Evolutionary conservation across 92 coral and sea anemone genomes (phyloP).

Genomic region (Epizoanthus illoricatus): DNA sequence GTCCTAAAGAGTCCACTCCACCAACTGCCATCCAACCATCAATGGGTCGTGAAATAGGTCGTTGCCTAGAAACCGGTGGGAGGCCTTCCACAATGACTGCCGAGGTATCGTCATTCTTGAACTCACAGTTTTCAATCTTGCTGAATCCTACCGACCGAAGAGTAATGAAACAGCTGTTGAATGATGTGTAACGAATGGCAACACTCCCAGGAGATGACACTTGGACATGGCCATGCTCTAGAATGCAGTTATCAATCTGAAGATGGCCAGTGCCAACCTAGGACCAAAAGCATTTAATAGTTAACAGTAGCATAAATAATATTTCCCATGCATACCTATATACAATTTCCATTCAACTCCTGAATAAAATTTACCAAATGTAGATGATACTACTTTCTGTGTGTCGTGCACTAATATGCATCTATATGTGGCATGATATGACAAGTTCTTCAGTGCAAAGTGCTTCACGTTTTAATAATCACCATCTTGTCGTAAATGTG

Average conservation of each 20-base stretch:
- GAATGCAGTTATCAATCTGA: conserved; percentile 82
- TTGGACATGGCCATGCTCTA: conserved; percentile 94
- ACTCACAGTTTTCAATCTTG: conserved; percentile 89
- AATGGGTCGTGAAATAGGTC: conserved; percentile 81
- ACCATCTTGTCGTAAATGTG: too few relatives aligned
- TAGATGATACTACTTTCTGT: too few relatives aligned
- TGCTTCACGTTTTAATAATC: too few relatives aligned
- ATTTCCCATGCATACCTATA: too few relatives aligned
- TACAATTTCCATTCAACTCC: too few relatives aligned
- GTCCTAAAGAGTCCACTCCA: conserved; percentile 64
- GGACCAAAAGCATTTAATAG: background rate
- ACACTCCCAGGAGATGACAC: conserved; percentile 89
- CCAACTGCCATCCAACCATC: conserved; percentile 78
- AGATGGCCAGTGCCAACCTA: conserved; percentile 90
- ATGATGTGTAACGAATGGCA: conserved; percentile 78
- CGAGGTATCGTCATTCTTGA: conserved; percentile 82
- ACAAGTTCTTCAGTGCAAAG: too few relatives aligned
- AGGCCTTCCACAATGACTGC: conserved; percentile 85
- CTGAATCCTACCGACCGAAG: conserved; percentile 86
- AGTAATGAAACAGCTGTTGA: conserved; percentile 73
- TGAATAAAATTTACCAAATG: too few relatives aligned
- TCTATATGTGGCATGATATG: too few relatives aligned
- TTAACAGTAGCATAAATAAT: background rate
- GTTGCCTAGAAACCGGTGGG: conserved; percentile 81
- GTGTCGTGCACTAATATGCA: too few relatives aligned